phyloP scores from a whole-genome alignment of 1,140 invertebrate species.

The Hylaeus anthracinus region DNA sequence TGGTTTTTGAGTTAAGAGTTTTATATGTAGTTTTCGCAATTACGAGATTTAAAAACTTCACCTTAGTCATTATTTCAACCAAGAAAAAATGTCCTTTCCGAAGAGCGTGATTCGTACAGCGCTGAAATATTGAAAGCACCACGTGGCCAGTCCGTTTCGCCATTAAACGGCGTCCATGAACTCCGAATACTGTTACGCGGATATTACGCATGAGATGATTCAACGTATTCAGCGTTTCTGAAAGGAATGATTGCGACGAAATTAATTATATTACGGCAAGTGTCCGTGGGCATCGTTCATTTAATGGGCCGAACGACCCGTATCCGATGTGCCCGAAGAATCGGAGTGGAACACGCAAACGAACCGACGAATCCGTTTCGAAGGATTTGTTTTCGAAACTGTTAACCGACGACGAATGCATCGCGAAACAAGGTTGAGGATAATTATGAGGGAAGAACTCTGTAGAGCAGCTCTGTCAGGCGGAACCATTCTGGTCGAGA shows the following conservation, averaged over 20 bases:
- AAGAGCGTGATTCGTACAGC: too few species aligned
- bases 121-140: too few species aligned
- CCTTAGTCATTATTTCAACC: too few species aligned
- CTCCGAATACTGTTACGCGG: conserved; percentile 11
- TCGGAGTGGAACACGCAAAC: conserved; percentile 39
- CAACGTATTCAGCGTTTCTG: not conserved
- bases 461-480: not conserved
- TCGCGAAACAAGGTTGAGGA: conserved; percentile 13
- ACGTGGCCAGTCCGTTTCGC: not conserved
- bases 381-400: conserved; percentile 33
- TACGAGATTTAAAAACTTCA: too few species aligned
- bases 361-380: conserved; percentile 22
- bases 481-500: not conserved
- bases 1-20: too few species aligned
- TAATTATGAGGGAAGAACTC: conserved; percentile 18
- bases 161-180: not conserved
- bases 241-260: not conserved
- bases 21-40: too few species aligned
- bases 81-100: too few species aligned
- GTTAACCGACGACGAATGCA: not conserved
- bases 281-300: not conserved
- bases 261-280: not conserved
- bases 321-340: not conserved
- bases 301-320: not conserved
- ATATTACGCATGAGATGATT: not conserved